Evolutionary conservation across 2,113 vertebrate species (phyloP).

Genomic region (Hippotragus niger): DNA sequence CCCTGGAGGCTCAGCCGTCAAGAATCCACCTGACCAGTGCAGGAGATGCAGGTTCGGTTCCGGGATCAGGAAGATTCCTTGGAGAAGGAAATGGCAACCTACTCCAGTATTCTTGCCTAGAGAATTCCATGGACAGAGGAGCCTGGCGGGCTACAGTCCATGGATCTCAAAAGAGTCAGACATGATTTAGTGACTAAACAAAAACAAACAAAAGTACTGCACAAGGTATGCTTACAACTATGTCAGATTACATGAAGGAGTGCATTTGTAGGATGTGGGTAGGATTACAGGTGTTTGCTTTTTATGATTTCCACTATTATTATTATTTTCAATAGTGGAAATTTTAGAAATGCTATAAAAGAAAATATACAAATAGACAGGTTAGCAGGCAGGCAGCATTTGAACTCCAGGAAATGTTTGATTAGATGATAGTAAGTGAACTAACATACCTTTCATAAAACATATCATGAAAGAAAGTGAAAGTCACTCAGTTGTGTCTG

Average conservation of each 20-base stretch:
- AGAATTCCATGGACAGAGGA: background rate
- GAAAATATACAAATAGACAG: background rate
- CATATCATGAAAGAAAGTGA: background rate
- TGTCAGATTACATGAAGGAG: background rate
- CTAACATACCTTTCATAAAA: background rate
- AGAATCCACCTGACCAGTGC: background rate
- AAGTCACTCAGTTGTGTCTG: background rate
- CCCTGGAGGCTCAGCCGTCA: background rate
- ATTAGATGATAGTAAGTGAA: background rate
- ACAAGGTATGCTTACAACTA: background rate
- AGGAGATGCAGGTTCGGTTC: rapidly evolving
- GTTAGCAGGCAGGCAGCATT: background rate
- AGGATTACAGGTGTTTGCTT: background rate
- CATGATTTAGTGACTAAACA: background rate
- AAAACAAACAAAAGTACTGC: background rate
- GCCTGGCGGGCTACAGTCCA: background rate
- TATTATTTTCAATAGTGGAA: background rate
- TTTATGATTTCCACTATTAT: background rate
- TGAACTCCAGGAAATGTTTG: background rate
- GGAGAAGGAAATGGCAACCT: background rate
- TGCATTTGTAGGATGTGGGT: background rate
- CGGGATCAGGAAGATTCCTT: background rate
- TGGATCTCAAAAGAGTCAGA: background rate
- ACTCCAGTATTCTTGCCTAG: background rate
- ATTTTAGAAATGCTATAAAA: background rate